These are phyloP conservation scores for Hirtodrosophila trivittata DNA, from an alignment of 2,888 invertebrate genomes.

Conservation along the genomic window DNA sequence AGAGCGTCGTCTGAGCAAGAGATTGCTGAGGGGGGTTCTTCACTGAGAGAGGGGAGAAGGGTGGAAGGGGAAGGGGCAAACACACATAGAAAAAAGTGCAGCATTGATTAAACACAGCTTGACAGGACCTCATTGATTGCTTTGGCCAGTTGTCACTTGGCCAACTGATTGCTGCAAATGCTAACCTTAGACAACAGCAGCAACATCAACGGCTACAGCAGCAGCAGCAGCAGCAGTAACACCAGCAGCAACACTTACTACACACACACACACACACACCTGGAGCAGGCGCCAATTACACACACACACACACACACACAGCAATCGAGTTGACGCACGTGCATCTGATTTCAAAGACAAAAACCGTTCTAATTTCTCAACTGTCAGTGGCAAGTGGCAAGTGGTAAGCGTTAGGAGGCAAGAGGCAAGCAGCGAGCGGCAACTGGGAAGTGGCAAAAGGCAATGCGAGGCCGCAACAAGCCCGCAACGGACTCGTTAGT, in stretches of 20 bases:
- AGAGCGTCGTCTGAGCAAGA: constrained; percentile 3
- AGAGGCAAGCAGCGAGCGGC: background rate
- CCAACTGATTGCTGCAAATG: constrained; percentile 43
- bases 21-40: background rate
- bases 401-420: constrained; percentile 7
- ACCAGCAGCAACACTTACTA: constrained; percentile 28
- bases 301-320: constrained; percentile 31
- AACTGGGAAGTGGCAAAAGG: background rate
- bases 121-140: constrained; percentile 28
- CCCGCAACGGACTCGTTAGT: background rate
- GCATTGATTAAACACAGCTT: constrained; percentile 54
- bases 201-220: constrained; percentile 13
- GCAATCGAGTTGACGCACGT: constrained; percentile 51
- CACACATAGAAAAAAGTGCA: constrained; percentile 31
- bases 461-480: constrained; percentile 42
- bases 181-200: constrained; percentile 57
- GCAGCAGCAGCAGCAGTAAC: constrained; percentile 20
- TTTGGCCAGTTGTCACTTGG: constrained; percentile 35
- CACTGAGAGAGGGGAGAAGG: background rate
- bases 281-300: constrained; percentile 60
- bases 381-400: constrained; percentile 70
- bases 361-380: constrained; percentile 79
- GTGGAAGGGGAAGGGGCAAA: background rate
- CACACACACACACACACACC: constrained; percentile 49
- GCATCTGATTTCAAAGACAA: constrained; percentile 73